A percentile compares a stretch with the other conserved stretches of the same genome.
Conservation (phyloP, 2,113 vertebrate genomes). For the Gadus chalcogrammus region DNA sequence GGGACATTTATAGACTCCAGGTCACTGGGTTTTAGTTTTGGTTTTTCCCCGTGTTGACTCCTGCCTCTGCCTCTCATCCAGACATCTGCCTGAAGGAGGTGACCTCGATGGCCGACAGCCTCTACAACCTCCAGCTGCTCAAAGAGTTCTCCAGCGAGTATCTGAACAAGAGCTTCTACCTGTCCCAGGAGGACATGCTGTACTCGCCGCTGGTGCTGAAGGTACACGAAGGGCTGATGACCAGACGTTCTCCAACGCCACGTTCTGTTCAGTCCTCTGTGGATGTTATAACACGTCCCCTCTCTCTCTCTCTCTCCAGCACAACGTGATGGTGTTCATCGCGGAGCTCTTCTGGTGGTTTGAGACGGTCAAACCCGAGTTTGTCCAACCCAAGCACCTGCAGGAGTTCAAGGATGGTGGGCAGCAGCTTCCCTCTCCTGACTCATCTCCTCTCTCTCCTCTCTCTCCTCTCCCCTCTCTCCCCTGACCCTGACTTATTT, state of each 20-base stretch:
- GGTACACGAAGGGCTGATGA: slow-evolving; percentile 66
- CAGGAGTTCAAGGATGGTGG: slow-evolving; percentile 91
- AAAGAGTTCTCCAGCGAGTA: slow-evolving; percentile 88
- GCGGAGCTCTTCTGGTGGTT: slow-evolving; percentile 99
- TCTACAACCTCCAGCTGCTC: slow-evolving; percentile 92
- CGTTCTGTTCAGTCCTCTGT: neutral
- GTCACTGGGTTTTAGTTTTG: slow-evolving; percentile 36
- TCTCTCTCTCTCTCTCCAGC: slow-evolving; percentile 31
- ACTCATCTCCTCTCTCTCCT: too few species aligned
- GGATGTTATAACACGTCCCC: neutral
- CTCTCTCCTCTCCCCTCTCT: too few species aligned
- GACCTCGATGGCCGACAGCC: slow-evolving; percentile 87
- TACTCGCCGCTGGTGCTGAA: slow-evolving; percentile 91
- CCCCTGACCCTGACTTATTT: neutral
- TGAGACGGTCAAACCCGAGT: slow-evolving; percentile 92
- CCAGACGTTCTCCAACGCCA: neutral
- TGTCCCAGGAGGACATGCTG: slow-evolving; percentile 90
- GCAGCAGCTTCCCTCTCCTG: neutral
- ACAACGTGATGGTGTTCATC: slow-evolving; percentile 84
- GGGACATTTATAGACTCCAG: slow-evolving; percentile 46
- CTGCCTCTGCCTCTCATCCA: slow-evolving; percentile 49
- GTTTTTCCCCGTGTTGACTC: slow-evolving; percentile 13
- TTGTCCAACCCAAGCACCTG: slow-evolving; percentile 88
- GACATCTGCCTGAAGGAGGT: slow-evolving; percentile 96
- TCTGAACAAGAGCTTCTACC: slow-evolving; percentile 89